Base-by-base conservation (phyloP, 2,888 invertebrate genomes). In the Pediacus dermestoides region DNA sequence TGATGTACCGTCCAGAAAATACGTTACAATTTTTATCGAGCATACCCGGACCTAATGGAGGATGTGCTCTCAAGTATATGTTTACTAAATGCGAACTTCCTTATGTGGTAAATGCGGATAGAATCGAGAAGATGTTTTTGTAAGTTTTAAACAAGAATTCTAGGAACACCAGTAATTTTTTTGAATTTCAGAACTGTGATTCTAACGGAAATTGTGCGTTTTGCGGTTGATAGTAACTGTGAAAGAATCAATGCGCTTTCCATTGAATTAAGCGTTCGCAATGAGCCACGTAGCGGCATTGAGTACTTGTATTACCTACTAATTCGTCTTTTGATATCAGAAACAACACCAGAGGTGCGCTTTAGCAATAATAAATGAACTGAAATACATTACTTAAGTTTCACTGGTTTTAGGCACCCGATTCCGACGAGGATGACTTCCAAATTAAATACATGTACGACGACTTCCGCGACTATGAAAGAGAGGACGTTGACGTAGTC, bases 41-140 rank as follows among this genome's bases (percentile, higher is more conserved):
- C 28, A 46, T 57, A 28, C 57, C 57, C n/a, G 57, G 57, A 6
- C 57, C 57, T 1, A 43, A 47, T 42, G 57, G 55, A 8, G 48
- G 48, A 7, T 55, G 57, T 37, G 57, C 57, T 7, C 39, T 57
- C 15, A 42, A 42, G 10, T 57, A 50, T 30, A 44, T 57, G 7
- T 28, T 57, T 16, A 50, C 51, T 16, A 40, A 44, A 9, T 57
- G 53, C 51, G 37, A 38, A 23, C 39, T 43, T 4, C 38, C 37
- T 4, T 51, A 38, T 30, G 26, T 50, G 8, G 22, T 27, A 7
- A 14, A 34, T 7, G 34, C 51, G 6, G 46, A 42, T 9, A 42
- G 44, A 16, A 45, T 53, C 12, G 56, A 56, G 31, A 46, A 44
- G 30, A 49, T 46, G 26, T 46, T 53, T 7, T 33, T 53, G 56